A percentile compares a stretch with the other conserved stretches of the same genome.
Evolutionary conservation across 2,888 invertebrate genomes (phyloP).

Genomic region (Petrolisthes cinctipes): DNA sequence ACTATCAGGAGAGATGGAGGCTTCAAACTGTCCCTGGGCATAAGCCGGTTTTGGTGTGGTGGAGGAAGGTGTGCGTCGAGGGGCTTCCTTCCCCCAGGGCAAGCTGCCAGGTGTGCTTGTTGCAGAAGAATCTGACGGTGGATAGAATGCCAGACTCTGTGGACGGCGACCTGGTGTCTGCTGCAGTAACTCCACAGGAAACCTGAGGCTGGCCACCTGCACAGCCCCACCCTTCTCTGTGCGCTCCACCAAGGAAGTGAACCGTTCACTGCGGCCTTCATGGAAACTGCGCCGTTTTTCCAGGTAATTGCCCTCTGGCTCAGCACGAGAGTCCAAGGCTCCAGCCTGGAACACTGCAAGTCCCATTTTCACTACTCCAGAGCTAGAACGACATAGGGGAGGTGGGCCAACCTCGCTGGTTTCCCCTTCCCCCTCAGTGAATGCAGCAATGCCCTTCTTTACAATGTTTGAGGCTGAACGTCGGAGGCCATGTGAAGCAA

Average conservation of each 20-base stretch:
- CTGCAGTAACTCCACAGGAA: slow-evolving; percentile 43
- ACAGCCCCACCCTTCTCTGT: slow-evolving; percentile 50
- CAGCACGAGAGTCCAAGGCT: slow-evolving; percentile 24
- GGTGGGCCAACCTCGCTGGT: slow-evolving; percentile 6
- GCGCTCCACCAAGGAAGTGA: slow-evolving; percentile 43
- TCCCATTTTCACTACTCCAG: slow-evolving; percentile 55
- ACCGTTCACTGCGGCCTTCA: slow-evolving; percentile 32
- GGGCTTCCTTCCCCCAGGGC: slow-evolving; percentile 59
- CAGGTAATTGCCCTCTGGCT: slow-evolving; percentile 34
- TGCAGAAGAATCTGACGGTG: slow-evolving; percentile 35
- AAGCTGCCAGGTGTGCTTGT: slow-evolving; percentile 40
- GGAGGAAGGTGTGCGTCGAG: slow-evolving; percentile 42
- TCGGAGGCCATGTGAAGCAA: slow-evolving; percentile 20
- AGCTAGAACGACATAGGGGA: slow-evolving; percentile 39
- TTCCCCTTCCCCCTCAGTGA: slow-evolving; percentile 28
- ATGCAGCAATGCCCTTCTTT: slow-evolving; percentile 52
- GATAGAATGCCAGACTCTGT: slow-evolving; percentile 61
- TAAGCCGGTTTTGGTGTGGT: slow-evolving; percentile 43
- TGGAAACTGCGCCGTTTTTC: slow-evolving; percentile 55
- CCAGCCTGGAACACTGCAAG: slow-evolving; percentile 55
- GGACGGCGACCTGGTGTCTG: slow-evolving; percentile 40
- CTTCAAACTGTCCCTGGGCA: slow-evolving; percentile 77
- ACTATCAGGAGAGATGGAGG: slow-evolving; percentile 79
- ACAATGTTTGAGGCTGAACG: slow-evolving; percentile 55
- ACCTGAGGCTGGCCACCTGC: slow-evolving; percentile 48